These are phyloP conservation scores for Gastracanthus pulcherrimus DNA, from an alignment of 2,888 invertebrate genomes.

Conservation along the genomic window DNA sequence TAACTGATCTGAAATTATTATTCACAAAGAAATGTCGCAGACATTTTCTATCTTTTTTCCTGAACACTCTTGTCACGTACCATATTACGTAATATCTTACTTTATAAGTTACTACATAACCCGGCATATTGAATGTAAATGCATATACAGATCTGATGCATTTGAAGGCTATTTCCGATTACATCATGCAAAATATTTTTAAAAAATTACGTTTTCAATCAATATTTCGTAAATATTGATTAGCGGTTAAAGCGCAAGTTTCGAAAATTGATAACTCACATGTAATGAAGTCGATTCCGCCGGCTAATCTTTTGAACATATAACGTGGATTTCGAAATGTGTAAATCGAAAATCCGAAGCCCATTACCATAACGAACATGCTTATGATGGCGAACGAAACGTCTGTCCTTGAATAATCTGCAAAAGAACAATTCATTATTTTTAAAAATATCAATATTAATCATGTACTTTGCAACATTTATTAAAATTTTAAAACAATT, in stretches of 20 bases:
- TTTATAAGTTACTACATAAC: too few species aligned
- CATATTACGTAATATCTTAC: too few species aligned
- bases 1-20: too few species aligned
- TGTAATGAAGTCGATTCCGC: conserved; percentile 90
- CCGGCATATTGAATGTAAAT: too few species aligned
- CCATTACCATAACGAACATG: conserved; percentile 88
- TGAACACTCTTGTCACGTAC: too few species aligned
- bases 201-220: too few species aligned
- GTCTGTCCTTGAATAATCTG: conserved; percentile 91
- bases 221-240: background rate
- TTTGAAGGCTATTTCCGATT: background rate
- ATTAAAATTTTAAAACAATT: too few species aligned
- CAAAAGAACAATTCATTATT: conserved; percentile 60
- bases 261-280: conserved; percentile 79
- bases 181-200: background rate
- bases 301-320: conserved; percentile 92
- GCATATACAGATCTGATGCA: too few species aligned
- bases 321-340: conserved; percentile 91
- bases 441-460: too few species aligned
- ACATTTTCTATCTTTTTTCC: too few species aligned
- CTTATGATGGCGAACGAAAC: conserved; percentile 91
- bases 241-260: background rate
- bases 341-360: conserved; percentile 89
- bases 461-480: too few species aligned
- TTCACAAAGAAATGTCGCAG: too few species aligned